Evolutionary conservation across 2,888 invertebrate genomes (phyloP).

Genomic region (Rotaria socialis): DNA sequence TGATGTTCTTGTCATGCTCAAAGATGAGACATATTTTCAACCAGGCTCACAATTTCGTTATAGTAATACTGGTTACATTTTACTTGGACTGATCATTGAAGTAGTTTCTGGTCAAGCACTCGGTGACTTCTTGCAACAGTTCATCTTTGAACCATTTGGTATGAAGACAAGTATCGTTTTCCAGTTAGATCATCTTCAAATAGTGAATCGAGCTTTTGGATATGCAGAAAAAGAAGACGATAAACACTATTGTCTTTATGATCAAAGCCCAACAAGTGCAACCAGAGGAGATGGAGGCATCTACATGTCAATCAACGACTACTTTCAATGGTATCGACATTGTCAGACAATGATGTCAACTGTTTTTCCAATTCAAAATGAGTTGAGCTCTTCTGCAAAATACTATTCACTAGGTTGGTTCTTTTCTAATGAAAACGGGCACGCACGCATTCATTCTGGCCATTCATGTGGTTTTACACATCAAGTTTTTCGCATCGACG

Average conservation of each 20-base stretch:
- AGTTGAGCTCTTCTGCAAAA: background rate
- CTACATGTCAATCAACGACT: background rate
- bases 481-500: background rate
- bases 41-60: background rate
- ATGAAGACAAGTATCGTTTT: background rate
- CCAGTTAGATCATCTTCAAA: background rate
- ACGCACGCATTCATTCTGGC: background rate
- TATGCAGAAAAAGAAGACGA: background rate
- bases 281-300: slow-evolving; percentile 27
- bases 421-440: background rate
- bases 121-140: background rate
- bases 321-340: background rate
- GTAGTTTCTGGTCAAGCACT: background rate
- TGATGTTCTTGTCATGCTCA: background rate
- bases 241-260: background rate
- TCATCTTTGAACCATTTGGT: slow-evolving; percentile 2
- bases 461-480: slow-evolving; percentile 19
- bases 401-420: background rate
- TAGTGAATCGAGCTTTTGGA: background rate
- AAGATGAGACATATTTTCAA: background rate
- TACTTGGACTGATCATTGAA: slow-evolving; percentile 17
- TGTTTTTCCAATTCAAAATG: background rate
- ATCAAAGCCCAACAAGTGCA: slow-evolving; percentile 22
- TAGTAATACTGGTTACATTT: slow-evolving; percentile 24
- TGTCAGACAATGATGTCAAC: background rate